Base-by-base conservation (phyloP, 2,797 vertebrate genomes). In the Gambelia wislizenii region DNA sequence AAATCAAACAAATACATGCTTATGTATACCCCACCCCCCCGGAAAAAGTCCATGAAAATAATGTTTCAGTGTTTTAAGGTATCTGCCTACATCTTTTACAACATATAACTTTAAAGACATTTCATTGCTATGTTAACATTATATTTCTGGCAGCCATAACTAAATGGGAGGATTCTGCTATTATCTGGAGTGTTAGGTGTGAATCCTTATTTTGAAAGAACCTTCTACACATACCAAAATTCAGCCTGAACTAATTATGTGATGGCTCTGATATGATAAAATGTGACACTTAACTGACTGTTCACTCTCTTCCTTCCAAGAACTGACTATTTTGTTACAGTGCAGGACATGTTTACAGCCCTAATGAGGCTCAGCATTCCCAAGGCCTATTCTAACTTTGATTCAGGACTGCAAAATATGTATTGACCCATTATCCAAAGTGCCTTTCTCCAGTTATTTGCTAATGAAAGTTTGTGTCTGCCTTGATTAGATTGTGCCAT, bases 401-500 rank as follows among this genome's bases (percentile, higher is more conserved):
- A 47, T 85, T 90, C 88, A 93, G 84, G 85, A 90, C 84, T 81
- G 54, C 80, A 91, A 93, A 94, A 92, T 87, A 89, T 81, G n/a
- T 92, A 87, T 67, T 69, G 90, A 92, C 92, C 90, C 77, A 85
- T 84, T 91, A 92, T 87, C 70, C 90, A 87, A 92, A 92, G 95
- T 91, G 88, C 85, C 91, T 91, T 36, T 82, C 78, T 52, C 54
- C 84, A 89, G 83, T 49, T 92, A 44, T 91, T 94, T 92, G 61
- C 67, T 93, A 88, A 94, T 92, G 89, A 93, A 91, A 91, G 64
- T 59, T 85, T 89, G 87, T 92, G 93, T 88, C 92, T 91, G 81
- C 54, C 61, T 91, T 89, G 90, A 95, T 96, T 94, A 94, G 91
- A 93, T 92, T 91, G 79, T 91, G 89, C 92, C 91, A 95, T 86